Evolutionary conservation across 2,113 vertebrate genomes (phyloP), one percentile per base, ranked within the genome.

Genomic region (Oncorhynchus nerka): DNA sequence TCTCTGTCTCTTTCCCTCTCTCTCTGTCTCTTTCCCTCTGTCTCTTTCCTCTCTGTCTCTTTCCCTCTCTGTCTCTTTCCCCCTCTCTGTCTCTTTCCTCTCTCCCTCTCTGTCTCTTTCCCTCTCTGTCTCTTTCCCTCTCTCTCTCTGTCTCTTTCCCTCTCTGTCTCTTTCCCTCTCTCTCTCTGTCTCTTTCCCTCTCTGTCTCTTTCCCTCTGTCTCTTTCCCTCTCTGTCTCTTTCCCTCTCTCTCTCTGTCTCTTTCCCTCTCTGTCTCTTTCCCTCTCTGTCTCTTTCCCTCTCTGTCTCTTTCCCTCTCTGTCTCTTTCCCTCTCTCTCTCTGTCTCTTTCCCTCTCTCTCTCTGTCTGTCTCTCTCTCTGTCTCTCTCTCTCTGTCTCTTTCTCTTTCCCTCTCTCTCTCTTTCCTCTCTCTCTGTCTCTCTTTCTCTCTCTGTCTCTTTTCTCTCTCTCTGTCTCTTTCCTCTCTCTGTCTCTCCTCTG

Each of bases 401-500:
- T 8, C 30, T 80, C 61, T 30, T 5, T 57, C 15, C n/a, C 16
- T 39, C 3, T 15, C 39, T 1, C 5, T 32, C 16, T 22, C 12
- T 30, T 11, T 8, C 30, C 5, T n/a, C n/a, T 79, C 24, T 45
- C 19, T 51, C 5, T 70, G 24, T 80, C 61, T 30, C 11, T n/a
- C n/a, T n/a, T n/a, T 57, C 15, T 15, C 16, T 39, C 3, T 15
- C 39, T 1, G 9, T 32, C 16, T 22, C 12, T 30, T 11, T 8
- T 39, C 19, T 70, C 77, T 87, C 71, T 8, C 76, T 51, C 48
- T 79, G 32, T n/a, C n/a, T n/a, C n/a, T n/a, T n/a, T n/a, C n/a
- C n/a, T n/a, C n/a, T 45, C 19, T 51, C 5, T 70, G 24, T 80
- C 61, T 30, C 11, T 57, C 15, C 3, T 15, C 39, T 1, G 9